Percentiles rank a stretch among this genome's conserved stretches.
Conservation (phyloP, 2,113 vertebrate genomes). For the Psephotus haematonotus region DNA sequence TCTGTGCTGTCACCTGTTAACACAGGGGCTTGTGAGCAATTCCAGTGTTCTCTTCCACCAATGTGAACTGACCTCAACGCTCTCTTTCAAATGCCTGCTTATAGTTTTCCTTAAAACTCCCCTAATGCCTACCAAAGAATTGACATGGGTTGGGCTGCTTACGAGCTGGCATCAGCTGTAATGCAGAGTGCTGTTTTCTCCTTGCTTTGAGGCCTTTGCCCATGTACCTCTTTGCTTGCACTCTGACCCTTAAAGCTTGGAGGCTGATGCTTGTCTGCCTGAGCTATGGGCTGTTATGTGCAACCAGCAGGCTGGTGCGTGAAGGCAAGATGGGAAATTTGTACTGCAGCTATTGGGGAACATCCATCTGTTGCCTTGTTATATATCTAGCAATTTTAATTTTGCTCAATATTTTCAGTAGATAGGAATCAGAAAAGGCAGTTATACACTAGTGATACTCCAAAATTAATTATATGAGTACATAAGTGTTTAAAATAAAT, state of each 20-base stretch:
- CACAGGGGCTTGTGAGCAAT: not conserved
- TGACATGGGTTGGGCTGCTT: not conserved
- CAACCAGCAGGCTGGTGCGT: accelerated
- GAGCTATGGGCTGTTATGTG: not conserved
- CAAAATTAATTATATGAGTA: not conserved
- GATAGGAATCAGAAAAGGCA: not conserved
- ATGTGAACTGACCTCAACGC: not conserved
- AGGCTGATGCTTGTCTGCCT: not conserved
- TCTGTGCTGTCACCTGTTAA: not conserved
- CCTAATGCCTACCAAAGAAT: not conserved
- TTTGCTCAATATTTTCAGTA: not conserved
- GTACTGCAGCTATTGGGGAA: not conserved
- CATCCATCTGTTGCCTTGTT: not conserved
- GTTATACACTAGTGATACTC: not conserved
- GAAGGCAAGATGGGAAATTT: not conserved
- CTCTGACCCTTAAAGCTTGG: not conserved
- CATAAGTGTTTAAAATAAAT: not conserved
- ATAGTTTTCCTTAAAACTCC: not conserved
- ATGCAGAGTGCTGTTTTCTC: not conserved
- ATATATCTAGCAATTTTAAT: not conserved
- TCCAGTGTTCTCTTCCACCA: not conserved
- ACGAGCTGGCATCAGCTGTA: accelerated
- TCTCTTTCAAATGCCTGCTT: not conserved
- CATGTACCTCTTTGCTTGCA: not conserved
- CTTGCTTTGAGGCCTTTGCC: not conserved